Base-by-base conservation (phyloP, 1,140 invertebrate species). In the Drosophila nikananu region DNA sequence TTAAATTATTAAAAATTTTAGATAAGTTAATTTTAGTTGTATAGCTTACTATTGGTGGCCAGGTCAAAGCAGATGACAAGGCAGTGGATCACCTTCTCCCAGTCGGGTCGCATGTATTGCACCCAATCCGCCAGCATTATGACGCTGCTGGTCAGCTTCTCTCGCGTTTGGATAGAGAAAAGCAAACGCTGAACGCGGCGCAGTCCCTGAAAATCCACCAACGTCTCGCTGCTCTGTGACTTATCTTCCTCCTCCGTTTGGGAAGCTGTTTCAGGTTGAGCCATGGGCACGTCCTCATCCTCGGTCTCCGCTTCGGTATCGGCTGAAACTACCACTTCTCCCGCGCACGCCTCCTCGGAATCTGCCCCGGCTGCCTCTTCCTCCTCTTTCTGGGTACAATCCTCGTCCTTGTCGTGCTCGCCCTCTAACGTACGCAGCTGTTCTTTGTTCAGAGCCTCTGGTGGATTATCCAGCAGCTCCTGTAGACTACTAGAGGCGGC, bases 1-100 rank as follows among this genome's bases (percentile, higher is more conserved):
- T 15, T 19, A 25, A 51, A 23, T 25, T 15, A 30, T 19, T 52
- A 0, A 1, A 27, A 3, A 48, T 48, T 32, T 17, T 3, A 15
- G 4, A 13, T 6, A 0, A 3, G 9, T n/a, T 9, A 15, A 13
- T 10, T 23, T 15, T 7, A 21, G 23, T 61, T 42, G 0, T 7
- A n/a, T 4, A 35, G 83, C 86, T 87, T 46, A 82, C 97, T 96
- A 30, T 98, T 94, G 63, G 96, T 95, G 9, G 97, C 97, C 74
- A 98, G 96, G 94, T 99, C 97, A 91, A 98, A 97, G 19, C 98
- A 96, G 71, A 98, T 97, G 25, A 98, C 94, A 80, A 98, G 96
- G 44, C 97, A 96, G 86, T 98, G 97, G 5, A 96, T 94, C 3
- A 94, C 94, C 67, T 93, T 92, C 23, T 92, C 91, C 68, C 78